Percentiles rank a stretch among this genome's conserved stretches.
These are phyloP conservation scores for Sciaenops ocellatus DNA, from an alignment of 2,797 vertebrate genomes.

Conservation along the genomic window DNA sequence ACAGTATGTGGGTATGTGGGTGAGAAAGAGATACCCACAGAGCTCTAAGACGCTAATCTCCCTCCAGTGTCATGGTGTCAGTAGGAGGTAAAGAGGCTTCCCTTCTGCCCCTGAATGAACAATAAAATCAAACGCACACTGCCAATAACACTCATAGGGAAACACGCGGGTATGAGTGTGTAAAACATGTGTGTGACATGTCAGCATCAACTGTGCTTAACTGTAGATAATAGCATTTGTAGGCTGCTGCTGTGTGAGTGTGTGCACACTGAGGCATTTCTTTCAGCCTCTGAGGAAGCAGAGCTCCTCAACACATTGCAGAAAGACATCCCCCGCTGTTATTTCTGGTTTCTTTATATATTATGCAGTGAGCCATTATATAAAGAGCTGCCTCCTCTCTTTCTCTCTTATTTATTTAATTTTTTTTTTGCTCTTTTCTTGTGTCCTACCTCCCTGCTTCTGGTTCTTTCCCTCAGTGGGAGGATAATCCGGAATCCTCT, in stretches of 20 bases:
- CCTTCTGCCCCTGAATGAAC: constrained; percentile 18
- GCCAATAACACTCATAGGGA: not conserved
- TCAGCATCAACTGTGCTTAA: constrained; percentile 30
- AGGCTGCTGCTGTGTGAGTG: constrained; percentile 27
- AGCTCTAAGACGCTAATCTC: constrained; percentile 24
- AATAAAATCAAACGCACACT: constrained; percentile 7
- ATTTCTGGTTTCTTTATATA: constrained; percentile 75
- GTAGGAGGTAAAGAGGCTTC: constrained; percentile 35
- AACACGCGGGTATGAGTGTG: not conserved
- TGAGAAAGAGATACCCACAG: constrained; percentile 4
- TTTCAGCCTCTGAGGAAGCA: constrained; percentile 57
- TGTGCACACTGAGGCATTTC: constrained; percentile 43
- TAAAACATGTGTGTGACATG: constrained; percentile 23
- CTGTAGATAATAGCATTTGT: constrained; percentile 26
- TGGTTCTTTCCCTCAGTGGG: constrained; percentile 74
- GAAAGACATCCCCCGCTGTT: constrained; percentile 70
- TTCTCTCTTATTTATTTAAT: constrained; percentile 6
- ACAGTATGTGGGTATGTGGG: constrained; percentile 1
- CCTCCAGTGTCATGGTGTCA: constrained; percentile 22
- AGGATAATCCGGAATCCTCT: constrained; percentile 74
- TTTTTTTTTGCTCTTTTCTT: constrained; percentile 12
- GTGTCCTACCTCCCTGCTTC: constrained; percentile 60
- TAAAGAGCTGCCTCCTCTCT: constrained; percentile 68
- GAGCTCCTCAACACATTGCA: constrained; percentile 57
- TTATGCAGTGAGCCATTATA: constrained; percentile 78